Base-by-base conservation (phyloP, 2,888 invertebrate species). In the Xiphydria camelus region DNA sequence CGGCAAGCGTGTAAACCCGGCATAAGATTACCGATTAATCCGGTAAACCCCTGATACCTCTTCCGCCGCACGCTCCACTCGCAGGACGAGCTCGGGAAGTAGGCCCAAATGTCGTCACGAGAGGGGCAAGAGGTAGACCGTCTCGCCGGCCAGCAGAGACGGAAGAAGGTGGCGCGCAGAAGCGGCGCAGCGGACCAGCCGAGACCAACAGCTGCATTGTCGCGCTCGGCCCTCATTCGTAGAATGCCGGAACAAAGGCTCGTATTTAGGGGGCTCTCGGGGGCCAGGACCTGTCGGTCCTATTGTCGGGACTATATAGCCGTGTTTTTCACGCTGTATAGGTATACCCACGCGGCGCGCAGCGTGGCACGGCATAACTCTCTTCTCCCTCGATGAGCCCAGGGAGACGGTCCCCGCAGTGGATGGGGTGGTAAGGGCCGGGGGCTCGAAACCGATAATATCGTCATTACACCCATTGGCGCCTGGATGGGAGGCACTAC, bases 291-390 rank as follows among this genome's bases (percentile, higher is more conserved):
- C 42, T 49, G 46, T 40, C 34, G 32, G 40, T 21, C 10, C 46
- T 44, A 48, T 51, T 48, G 47, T 51, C 50, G 35, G 38, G 35
- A 41, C 47, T 33, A 32, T 36, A 32, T 14, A 47, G 42, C 41
- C 45, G 42, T 29, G 43, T 50, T 50, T 50, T 50, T 50, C 49
- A 47, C 47, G 35, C 47, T 47, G 21, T 2, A n/a, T n/a, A n/a
- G 23, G n/a, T 7, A 23, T n/a, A 23, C n/a, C n/a, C 6, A n/a
- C n/a, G 7, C 23, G 6, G 7, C 23, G 6, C 23, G 23, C 23
- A n/a, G 23, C 23, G 23, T 6, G 23, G n/a, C 7, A 7, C 23
- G 23, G 23, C 23, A 6, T n/a, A n/a, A 23, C 23, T n/a, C n/a
- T 23, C 23, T 23, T 6, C 23, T 23, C 23, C 23, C 23, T n/a